phyloP scores from a whole-genome alignment of 2,113 vertebrate species.

The Nothocercus nigrocapillus region DNA sequence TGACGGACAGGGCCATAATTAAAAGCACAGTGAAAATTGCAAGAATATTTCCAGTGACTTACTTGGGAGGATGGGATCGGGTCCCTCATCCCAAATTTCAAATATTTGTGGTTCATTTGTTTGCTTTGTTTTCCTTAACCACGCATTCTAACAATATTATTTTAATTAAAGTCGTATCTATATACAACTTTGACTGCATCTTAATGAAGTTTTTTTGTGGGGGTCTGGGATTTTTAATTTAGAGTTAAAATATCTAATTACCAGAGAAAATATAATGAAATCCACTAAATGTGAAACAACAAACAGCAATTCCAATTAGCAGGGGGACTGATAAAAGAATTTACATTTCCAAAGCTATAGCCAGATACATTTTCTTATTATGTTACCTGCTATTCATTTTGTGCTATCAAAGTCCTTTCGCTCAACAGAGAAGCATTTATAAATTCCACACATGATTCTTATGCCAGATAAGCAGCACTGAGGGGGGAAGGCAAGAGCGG shows the following conservation, averaged over 20 bases:
- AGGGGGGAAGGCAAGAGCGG: background rate
- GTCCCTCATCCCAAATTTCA: background rate
- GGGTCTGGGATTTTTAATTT: constrained; percentile 48
- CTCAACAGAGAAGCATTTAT: constrained; percentile 60
- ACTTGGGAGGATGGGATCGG: background rate
- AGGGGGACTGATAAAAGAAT: constrained; percentile 65
- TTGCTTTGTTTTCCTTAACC: constrained; percentile 43
- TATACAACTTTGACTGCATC: constrained; percentile 38
- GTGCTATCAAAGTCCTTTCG: constrained; percentile 45
- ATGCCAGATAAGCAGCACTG: constrained; percentile 27
- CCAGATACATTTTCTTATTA: constrained; percentile 63
- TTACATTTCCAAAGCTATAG: constrained; percentile 66
- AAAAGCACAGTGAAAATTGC: background rate
- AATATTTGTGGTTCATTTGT: background rate
- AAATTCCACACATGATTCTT: constrained; percentile 52
- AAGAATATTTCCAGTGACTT: background rate
- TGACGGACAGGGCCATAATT: rapidly evolving
- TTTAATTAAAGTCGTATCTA: constrained; percentile 59
- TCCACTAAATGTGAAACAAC: constrained; percentile 61
- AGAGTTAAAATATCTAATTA: constrained; percentile 70
- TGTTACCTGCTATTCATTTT: constrained; percentile 65
- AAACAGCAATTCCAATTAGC: constrained; percentile 72
- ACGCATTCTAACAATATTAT: background rate
- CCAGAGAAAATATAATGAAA: constrained; percentile 68
- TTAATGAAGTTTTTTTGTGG: constrained; percentile 39